phyloP scores from a whole-genome alignment of 2,888 invertebrate species.

The Cantharis nigra region DNA sequence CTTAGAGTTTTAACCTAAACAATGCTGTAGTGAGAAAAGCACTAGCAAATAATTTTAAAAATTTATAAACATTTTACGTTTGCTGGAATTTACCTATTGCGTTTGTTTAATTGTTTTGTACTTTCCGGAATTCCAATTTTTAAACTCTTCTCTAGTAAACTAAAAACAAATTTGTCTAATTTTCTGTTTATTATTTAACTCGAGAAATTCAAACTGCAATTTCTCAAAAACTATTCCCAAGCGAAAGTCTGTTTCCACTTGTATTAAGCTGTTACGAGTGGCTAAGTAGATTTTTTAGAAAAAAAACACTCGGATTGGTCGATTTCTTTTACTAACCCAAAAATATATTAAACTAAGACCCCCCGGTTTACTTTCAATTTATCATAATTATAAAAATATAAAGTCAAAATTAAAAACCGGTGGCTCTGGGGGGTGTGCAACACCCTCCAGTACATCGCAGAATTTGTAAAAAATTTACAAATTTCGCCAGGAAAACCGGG shows the following conservation, averaged over 20 bases:
- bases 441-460: too few species aligned
- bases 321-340: too few species aligned
- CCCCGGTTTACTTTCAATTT: too few species aligned
- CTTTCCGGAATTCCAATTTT: not conserved
- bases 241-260: not conserved
- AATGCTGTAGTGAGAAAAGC: slow-evolving; percentile 39
- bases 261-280: too few species aligned
- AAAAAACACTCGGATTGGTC: too few species aligned
- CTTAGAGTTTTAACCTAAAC: slow-evolving; percentile 36
- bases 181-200: not conserved
- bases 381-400: too few species aligned
- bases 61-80: slow-evolving; percentile 28
- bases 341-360: too few species aligned
- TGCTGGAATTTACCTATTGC: not conserved
- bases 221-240: not conserved
- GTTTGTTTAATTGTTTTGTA: not conserved
- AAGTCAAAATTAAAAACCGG: too few species aligned
- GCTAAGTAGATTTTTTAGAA: too few species aligned
- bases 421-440: too few species aligned
- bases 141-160: not conserved
- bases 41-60: slow-evolving; percentile 38
- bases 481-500: too few species aligned
- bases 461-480: too few species aligned
- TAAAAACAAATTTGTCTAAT: not conserved
- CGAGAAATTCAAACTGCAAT: not conserved